Evolutionary conservation across 2,113 vertebrate species (phyloP).

Genomic region (Gopherus flavomarginatus): DNA sequence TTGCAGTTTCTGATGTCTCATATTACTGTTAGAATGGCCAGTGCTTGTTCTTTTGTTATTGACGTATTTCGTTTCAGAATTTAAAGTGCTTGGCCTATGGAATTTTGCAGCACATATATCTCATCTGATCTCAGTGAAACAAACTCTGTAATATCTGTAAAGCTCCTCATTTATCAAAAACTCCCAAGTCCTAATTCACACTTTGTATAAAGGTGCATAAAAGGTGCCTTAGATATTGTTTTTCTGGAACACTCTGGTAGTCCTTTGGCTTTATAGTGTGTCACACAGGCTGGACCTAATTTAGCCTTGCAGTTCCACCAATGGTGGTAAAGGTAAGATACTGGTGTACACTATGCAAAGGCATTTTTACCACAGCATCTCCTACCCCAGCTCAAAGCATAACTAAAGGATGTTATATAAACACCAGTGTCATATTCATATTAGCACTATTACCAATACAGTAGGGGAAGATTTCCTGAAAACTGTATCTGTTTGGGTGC

Average conservation of each 20-base stretch:
- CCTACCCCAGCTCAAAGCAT: neutral
- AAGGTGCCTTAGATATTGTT: neutral
- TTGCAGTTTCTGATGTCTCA: constrained; percentile 5
- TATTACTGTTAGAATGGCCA: neutral
- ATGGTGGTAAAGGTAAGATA: neutral
- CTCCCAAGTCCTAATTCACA: neutral
- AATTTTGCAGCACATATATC: constrained; percentile 38
- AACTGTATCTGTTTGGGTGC: neutral
- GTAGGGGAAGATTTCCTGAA: neutral
- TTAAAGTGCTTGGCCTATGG: constrained; percentile 37
- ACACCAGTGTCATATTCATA: neutral
- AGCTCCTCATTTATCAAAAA: constrained; percentile 40
- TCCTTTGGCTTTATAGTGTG: constrained; percentile 20
- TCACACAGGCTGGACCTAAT: neutral
- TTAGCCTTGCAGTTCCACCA: neutral
- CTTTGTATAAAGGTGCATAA: neutral
- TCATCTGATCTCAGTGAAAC: constrained; percentile 48
- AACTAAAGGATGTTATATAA: neutral
- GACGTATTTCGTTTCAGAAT: neutral
- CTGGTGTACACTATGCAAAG: neutral
- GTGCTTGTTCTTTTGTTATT: constrained; percentile 55
- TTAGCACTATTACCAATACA: neutral
- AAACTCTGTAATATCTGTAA: constrained; percentile 27
- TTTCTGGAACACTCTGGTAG: constrained; percentile 42
- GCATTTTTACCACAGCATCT: neutral